phyloP scores from a whole-genome alignment of 2,797 vertebrate species.

The Phoxinus dragarum region DNA sequence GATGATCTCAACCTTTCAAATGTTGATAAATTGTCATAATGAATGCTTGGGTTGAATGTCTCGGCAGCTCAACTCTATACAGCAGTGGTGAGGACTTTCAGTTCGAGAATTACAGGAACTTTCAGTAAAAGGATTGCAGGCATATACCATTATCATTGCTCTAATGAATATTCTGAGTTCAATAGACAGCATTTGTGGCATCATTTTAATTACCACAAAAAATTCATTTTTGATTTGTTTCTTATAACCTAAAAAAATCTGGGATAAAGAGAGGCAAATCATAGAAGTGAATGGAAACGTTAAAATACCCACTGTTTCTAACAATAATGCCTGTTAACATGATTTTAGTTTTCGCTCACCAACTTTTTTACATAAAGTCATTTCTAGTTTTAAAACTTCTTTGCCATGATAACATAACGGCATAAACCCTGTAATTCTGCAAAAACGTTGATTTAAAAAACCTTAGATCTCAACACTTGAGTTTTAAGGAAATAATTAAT shows the following conservation, averaged over 20 bases:
- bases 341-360: too few relatives aligned
- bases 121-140: background rate
- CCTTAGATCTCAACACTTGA: too few relatives aligned
- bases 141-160: constrained; percentile 17
- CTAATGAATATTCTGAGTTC: background rate
- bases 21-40: constrained; percentile 18
- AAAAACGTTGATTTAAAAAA: too few relatives aligned
- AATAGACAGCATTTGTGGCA: background rate
- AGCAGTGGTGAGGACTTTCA: background rate
- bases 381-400: too few relatives aligned
- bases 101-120: background rate
- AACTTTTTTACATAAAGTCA: too few relatives aligned
- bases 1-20: constrained; percentile 41
- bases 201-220: background rate
- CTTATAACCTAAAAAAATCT: background rate
- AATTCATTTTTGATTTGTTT: background rate
- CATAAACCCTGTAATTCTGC: too few relatives aligned
- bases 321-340: too few relatives aligned
- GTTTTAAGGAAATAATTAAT: background rate
- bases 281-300: too few relatives aligned
- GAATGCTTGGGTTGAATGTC: constrained; percentile 20
- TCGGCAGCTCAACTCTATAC: constrained; percentile 2
- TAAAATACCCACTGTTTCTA: too few relatives aligned
- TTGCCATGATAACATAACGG: too few relatives aligned
- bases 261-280: background rate